Conservation (phyloP, 2,797 vertebrate genomes). For the Eidolon dupreanum region DNA sequence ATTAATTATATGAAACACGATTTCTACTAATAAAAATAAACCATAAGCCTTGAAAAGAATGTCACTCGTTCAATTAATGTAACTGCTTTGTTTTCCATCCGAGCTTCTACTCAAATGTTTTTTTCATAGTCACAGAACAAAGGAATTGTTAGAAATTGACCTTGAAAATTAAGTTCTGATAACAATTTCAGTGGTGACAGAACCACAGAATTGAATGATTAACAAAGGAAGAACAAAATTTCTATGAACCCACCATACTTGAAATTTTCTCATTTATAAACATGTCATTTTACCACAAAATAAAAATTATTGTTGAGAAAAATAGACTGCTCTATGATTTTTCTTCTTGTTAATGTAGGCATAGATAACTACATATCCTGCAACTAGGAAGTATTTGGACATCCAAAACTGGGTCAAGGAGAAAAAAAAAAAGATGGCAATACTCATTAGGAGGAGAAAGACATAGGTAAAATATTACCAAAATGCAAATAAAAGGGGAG, state of each 20-base stretch:
- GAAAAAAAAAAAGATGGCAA: background rate
- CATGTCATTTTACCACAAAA: conserved; percentile 48
- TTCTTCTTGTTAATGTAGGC: background rate
- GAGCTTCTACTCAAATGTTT: conserved; percentile 18
- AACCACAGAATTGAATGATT: conserved; percentile 65
- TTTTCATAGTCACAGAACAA: conserved; percentile 49
- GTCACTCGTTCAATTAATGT: conserved; percentile 34
- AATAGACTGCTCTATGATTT: conserved; percentile 6
- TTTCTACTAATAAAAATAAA: conserved; percentile 49
- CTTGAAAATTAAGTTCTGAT: conserved; percentile 63
- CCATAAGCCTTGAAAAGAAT: conserved; percentile 47
- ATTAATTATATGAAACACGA: conserved; percentile 53
- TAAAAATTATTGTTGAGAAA: conserved; percentile 50
- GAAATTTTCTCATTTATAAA: conserved; percentile 55
- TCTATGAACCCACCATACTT: conserved; percentile 28
- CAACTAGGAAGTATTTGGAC: background rate
- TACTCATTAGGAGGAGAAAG: background rate
- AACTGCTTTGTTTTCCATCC: conserved; percentile 60
- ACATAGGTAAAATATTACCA: background rate
- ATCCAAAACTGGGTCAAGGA: background rate
- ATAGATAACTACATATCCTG: background rate
- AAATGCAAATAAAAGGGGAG: background rate
- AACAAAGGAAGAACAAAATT: conserved; percentile 60
- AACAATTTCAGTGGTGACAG: conserved; percentile 51
- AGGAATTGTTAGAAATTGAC: conserved; percentile 63